Conservation (phyloP, 2,797 vertebrate species). For the Cynopterus sphinx region DNA sequence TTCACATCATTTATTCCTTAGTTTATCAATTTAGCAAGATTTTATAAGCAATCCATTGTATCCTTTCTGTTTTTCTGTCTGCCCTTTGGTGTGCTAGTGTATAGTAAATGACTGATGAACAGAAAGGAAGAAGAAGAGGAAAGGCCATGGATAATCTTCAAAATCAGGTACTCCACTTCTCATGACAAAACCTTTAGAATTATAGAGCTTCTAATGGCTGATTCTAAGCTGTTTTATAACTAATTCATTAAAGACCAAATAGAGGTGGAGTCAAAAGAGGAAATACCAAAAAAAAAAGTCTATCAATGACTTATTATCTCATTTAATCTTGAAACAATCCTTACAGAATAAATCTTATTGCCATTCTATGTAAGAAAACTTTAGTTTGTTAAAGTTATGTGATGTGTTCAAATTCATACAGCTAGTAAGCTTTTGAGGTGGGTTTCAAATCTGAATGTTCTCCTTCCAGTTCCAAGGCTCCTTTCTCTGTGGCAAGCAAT, state of each 20-base stretch:
- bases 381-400: not conserved
- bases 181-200: not conserved
- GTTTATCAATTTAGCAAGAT: not conserved
- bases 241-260: not conserved
- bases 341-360: not conserved
- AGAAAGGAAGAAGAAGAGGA: not conserved
- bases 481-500: not conserved
- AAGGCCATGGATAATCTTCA: not conserved
- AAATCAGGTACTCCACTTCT: not conserved
- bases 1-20: slow-evolving; percentile 9
- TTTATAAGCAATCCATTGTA: not conserved
- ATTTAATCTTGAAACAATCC: not conserved
- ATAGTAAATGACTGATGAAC: not conserved
- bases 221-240: not conserved
- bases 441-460: not conserved
- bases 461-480: not conserved
- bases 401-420: not conserved
- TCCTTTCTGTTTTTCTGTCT: not conserved
- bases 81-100: not conserved
- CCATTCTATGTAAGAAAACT: not conserved
- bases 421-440: not conserved
- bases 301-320: not conserved
- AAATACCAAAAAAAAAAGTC: not conserved
- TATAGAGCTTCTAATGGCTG: not conserved
- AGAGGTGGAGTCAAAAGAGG: not conserved